These are phyloP conservation scores for Palythoa grandiflora DNA, from an alignment of 92 coral and sea anemone species.

Conservation along the genomic window DNA sequence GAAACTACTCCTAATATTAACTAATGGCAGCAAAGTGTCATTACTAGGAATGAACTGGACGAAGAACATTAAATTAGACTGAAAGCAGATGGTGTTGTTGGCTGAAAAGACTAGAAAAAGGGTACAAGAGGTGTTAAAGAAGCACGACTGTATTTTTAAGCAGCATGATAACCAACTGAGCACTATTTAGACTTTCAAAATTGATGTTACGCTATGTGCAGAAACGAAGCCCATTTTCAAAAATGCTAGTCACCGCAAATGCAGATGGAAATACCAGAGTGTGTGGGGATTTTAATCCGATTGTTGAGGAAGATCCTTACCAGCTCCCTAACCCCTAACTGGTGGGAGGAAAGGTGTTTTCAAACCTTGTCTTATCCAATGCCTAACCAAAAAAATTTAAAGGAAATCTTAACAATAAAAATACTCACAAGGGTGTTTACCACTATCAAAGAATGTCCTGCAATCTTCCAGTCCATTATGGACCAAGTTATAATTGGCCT, in stretches of 20 bases:
- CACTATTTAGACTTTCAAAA: constrained; percentile 34
- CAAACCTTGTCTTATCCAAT: constrained; percentile 44
- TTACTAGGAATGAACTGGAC: background rate
- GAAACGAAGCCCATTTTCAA: constrained; percentile 42
- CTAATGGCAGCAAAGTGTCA: constrained; percentile 2
- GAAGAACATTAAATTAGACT: background rate
- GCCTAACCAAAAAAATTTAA: constrained; percentile 18
- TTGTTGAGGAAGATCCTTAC: constrained; percentile 46
- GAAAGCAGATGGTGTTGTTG: background rate
- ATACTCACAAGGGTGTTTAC: constrained; percentile 52
- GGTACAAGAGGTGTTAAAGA: constrained; percentile 25
- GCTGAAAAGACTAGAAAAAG: constrained; percentile 13
- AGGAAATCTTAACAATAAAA: constrained; percentile 47
- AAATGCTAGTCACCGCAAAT: constrained; percentile 31
- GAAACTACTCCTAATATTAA: background rate
- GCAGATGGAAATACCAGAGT: background rate
- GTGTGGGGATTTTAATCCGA: constrained; percentile 44
- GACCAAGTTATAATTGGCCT: constrained; percentile 48
- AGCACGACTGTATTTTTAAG: constrained; percentile 11
- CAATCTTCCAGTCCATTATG: constrained; percentile 49
- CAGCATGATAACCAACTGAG: constrained; percentile 3
- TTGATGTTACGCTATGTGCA: too few relatives aligned
- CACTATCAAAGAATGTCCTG: constrained; percentile 24
- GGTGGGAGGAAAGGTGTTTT: constrained; percentile 36
- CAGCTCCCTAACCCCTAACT: constrained; percentile 53